Evolutionary conservation across 1,140 invertebrate genomes (phyloP), one percentile per base, ranked within the genome.

Genomic region (Brachionus manjavacas): DNA sequence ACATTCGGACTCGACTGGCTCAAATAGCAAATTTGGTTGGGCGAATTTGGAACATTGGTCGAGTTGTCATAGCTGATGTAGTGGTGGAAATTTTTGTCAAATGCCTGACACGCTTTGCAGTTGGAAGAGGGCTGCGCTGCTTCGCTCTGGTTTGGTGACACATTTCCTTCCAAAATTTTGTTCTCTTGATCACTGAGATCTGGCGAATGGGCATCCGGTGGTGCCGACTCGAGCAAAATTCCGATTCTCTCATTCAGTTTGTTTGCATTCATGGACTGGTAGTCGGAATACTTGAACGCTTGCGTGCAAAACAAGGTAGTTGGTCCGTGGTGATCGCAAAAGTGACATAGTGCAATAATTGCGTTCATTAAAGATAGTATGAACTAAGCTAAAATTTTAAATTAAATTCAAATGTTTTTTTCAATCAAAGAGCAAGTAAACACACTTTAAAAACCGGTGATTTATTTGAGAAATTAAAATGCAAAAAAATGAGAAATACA

Each of bases 281-380:
- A 76, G 28, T 76, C 72, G 4, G 72, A 76, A 20, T 81, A 81
- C 64, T 74, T 84, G 23, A 84, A 52, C 8, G 81, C 81, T 35
- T 84, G 81, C 0, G 81, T 84, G 23, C 81, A 84, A 49, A 84
- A 52, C n/a, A 84, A 25, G 35, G 68, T 74, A 16, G 43, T 49
- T 20, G 81, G 81, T 49, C 81, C 81, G 16, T 84, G 81, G 25
- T 52, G 41, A 46, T 84, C 81, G 46, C 81, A 84, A 72, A 84
- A 84, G 43, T 84, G 81, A 55, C 81, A 84, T 46, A 84, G 46
- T 11, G 81, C 81, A 11, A 84, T 74, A 4, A 84, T 68, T 74
- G 81, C 81, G 39, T 84, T 84, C 81, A 84, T 84, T 84, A 23
- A 52, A 84, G 41, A 83, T 74, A 23, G 23, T 31, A 74, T 41